Base-by-base conservation (phyloP, 2,113 vertebrate species). In the Solea solea region DNA sequence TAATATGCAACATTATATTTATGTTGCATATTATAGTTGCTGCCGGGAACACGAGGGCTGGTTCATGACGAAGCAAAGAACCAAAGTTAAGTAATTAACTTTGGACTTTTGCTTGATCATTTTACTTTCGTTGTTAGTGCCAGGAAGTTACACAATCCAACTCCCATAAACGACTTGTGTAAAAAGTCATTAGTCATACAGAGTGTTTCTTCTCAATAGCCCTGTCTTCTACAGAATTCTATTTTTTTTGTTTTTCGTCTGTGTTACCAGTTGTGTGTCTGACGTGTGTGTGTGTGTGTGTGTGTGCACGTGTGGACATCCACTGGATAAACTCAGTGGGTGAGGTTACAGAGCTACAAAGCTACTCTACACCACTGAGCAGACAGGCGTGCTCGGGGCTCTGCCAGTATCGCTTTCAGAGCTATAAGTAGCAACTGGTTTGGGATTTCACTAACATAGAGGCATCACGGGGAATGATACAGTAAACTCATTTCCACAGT, bases 341-440 rank as follows among this genome's bases (percentile, higher is more conserved):
- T 90, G 89, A 83, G 72, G 76, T 89, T 87, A 84, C 84, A 74
- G 69, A 79, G 86, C 71, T 53, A 64, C 79, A 55, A 28, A 59
- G 90, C 76, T 65, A 92, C 88, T 85, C 89, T 90, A 92, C 90
- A 90, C 91, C 86, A 57, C 78, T 51, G 84, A 69, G 80, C 82
- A 72, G 77, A 83, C 81, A 59, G 83, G 78, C 78, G 57, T 80
- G 64, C 80, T 72, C 81, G 42, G 79, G 77, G 70, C 69, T 62
- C 76, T 8, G 66, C 1, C 66, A 64, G 86, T 86, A 88, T 93
- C 91, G 65, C 80, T 93, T 93, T 90, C 91, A 89, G 69, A 79
- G 89, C 92, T 93, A 94, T 89, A 93, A 91, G 89, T 93, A 92
- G 93, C 80, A 91, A 86, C 84, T 53, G 80, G 93, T 89, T 87